These are phyloP conservation scores for Lagodon rhomboides DNA, from an alignment of 2,797 vertebrate species.

Conservation along the genomic window DNA sequence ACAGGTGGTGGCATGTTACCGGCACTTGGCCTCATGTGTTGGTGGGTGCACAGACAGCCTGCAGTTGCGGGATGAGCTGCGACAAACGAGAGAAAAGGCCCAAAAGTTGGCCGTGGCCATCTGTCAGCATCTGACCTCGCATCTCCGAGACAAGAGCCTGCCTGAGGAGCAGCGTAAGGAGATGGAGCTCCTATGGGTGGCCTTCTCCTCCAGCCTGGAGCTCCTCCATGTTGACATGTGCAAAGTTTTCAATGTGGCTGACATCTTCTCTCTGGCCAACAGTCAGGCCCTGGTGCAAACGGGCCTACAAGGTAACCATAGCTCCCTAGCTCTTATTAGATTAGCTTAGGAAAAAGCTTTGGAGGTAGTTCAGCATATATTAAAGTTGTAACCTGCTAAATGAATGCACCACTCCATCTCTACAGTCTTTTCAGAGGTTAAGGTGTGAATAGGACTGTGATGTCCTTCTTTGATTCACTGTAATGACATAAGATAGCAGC, in stretches of 20 bases:
- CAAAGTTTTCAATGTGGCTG: conserved; percentile 84
- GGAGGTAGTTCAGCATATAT: too few species aligned
- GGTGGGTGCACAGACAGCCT: conserved; percentile 84
- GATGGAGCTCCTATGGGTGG: conserved; percentile 88
- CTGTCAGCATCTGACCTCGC: conserved; percentile 80
- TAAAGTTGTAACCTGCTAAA: background rate
- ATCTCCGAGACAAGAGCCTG: conserved; percentile 84
- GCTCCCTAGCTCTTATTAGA: background rate
- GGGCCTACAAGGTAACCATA: conserved; percentile 85
- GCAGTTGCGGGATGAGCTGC: conserved; percentile 84
- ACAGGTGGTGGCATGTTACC: conserved; percentile 89
- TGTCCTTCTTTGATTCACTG: background rate
- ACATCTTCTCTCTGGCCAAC: conserved; percentile 76
- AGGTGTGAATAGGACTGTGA: background rate
- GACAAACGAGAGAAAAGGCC: conserved; percentile 83
- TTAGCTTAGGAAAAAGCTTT: background rate
- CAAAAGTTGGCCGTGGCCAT: conserved; percentile 76
- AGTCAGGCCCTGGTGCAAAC: conserved; percentile 80
- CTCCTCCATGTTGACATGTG: conserved; percentile 88
- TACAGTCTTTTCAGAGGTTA: background rate
- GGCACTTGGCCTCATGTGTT: conserved; percentile 85
- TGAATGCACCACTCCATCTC: background rate
- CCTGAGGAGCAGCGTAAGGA: conserved; percentile 78
- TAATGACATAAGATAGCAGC: background rate
- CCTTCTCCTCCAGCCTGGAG: conserved; percentile 88